Evolutionary conservation across 2,888 invertebrate species (phyloP).

Genomic region (Drepanosiphum platanoidis): DNA sequence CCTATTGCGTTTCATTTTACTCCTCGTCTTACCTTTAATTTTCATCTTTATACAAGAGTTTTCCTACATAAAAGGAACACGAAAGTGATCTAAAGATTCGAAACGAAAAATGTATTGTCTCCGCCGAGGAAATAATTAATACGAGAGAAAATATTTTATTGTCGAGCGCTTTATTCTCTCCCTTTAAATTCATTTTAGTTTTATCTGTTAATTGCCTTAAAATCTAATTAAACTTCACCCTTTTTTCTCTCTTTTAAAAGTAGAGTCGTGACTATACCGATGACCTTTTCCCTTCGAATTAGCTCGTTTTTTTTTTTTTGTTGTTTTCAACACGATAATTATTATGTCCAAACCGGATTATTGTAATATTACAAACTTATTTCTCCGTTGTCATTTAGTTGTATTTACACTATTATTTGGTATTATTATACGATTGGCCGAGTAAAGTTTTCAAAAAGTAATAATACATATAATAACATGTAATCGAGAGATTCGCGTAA

Average conservation of each 20-base stretch:
- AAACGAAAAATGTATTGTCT: background rate
- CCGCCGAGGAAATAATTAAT: background rate
- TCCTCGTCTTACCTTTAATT: too few relatives aligned
- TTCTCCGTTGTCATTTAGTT: too few relatives aligned
- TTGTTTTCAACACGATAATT: background rate
- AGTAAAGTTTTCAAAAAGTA: too few relatives aligned
- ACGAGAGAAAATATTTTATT: conserved; percentile 6
- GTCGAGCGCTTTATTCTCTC: background rate
- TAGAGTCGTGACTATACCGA: background rate
- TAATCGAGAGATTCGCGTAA: too few relatives aligned
- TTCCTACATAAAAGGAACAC: background rate
- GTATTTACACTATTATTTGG: too few relatives aligned
- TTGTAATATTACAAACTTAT: background rate
- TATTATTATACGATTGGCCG: too few relatives aligned
- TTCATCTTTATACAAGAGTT: too few relatives aligned
- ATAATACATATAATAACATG: too few relatives aligned
- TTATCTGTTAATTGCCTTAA: conserved; percentile 29
- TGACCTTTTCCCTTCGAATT: background rate
- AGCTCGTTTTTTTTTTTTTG: background rate
- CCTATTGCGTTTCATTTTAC: too few relatives aligned
- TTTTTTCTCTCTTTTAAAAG: background rate
- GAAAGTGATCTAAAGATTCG: background rate
- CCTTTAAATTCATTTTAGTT: conserved; percentile 10
- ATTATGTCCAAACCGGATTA: background rate
- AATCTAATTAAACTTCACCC: conserved; percentile 9